Base-by-base conservation (phyloP, 2,797 vertebrate genomes). In the Acanthis flammea region DNA sequence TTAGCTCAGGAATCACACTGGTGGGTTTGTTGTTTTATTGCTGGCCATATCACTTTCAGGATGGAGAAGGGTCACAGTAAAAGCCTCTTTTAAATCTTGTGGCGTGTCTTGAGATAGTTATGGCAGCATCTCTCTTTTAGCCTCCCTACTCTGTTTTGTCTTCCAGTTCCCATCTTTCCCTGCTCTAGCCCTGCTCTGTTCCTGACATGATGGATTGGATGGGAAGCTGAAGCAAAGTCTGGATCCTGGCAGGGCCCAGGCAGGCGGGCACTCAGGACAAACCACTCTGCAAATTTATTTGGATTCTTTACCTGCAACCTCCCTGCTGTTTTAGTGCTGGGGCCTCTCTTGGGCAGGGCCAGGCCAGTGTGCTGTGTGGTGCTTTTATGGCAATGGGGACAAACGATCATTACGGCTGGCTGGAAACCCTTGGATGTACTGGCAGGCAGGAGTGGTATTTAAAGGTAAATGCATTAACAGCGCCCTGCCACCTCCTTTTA, bases 231-330 rank as follows among this genome's bases (percentile, higher is more conserved):
- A 39, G 10, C 35, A 30, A 54, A 77, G 42, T 9, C 68, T 60
- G 42, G 61, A 28, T 68, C 8, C 25, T 37, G 61, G 91, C 61
- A 35, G 13, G n/a, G 62, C 4, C 0, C 39, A 12, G 72, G 57
- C 55, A 22, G 66, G 51, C 23, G 7, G 79, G 55, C 30, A 4
- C 45, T 71, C 14, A 2, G 15, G 87, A 77, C 47, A 7, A 77
- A 72, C 42, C 5, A 30, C 78, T 83, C 89, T 0, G 1, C 54
- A 94, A 84, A 86, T 94, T 97, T 75, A 78, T 94, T 94, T 78
- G 89, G 82, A 66, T 84, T 86, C 91, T 91, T 93, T 86, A 96
- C 95, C 96, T 96, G 94, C 83, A 90, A 0, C 55, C 73, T 84
- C 86, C 94, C 95, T 14, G 68, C 90, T 95, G 88, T 65, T 92